Evolutionary conservation across 2,797 vertebrate genomes (phyloP).

Genomic region (Psittacula echo): DNA sequence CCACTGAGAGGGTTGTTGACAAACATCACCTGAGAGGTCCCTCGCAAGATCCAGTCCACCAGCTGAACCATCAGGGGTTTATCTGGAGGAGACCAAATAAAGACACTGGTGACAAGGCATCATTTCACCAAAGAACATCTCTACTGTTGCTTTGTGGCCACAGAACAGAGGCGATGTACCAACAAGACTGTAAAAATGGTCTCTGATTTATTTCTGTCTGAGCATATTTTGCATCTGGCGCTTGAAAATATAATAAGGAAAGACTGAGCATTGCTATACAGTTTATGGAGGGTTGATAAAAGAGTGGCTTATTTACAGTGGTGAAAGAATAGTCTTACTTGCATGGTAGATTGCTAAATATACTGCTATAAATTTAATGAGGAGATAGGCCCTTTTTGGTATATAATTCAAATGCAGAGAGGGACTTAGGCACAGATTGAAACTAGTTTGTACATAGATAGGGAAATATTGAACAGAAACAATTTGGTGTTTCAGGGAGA

Average conservation of each 20-base stretch:
- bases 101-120: not conserved
- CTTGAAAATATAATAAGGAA: not conserved
- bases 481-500: not conserved
- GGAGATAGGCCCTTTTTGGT: not conserved
- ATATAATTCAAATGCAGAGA: not conserved
- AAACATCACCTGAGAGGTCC: constrained; percentile 94
- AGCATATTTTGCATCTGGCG: not conserved
- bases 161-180: not conserved
- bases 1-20: constrained; percentile 95
- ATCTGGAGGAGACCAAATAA: constrained; percentile 75
- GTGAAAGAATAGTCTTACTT: not conserved
- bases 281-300: not conserved
- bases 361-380: constrained; percentile 39
- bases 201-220: not conserved
- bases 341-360: not conserved
- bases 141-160: not conserved
- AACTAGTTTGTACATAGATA: not conserved
- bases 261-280: not conserved
- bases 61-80: constrained; percentile 88
- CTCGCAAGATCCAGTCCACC: constrained; percentile 91
- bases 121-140: not conserved
- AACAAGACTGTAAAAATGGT: not conserved
- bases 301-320: not conserved
- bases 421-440: not conserved
- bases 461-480: not conserved